phyloP scores from a whole-genome alignment of 1,140 invertebrate genomes.

The Neelides sp. region DNA sequence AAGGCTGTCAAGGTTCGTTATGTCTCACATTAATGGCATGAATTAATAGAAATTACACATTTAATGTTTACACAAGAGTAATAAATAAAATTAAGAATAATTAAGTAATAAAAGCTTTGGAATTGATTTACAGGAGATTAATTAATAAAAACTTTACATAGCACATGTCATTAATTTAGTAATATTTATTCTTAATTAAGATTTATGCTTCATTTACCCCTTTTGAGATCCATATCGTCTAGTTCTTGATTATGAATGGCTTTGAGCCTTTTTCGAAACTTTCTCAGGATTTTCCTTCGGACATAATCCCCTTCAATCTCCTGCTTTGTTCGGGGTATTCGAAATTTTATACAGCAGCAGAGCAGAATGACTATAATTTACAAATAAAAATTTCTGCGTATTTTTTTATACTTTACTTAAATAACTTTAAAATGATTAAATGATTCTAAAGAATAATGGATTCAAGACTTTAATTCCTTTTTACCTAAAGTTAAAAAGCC shows the following conservation, averaged over 20 bases:
- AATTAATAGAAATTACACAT: too few species aligned
- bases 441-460: not conserved
- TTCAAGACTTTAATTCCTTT: slow-evolving; percentile 6
- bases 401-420: too few species aligned
- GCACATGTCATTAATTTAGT: too few species aligned
- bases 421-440: not conserved
- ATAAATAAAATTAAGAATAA: not conserved
- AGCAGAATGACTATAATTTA: slow-evolving; percentile 50
- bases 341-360: slow-evolving; percentile 72
- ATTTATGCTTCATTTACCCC: slow-evolving; percentile 48
- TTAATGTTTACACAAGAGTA: not conserved
- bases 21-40: too few species aligned
- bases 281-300: slow-evolving; percentile 63
- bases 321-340: slow-evolving; percentile 79
- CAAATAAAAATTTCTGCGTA: slow-evolving; percentile 31
- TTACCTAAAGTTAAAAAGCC: slow-evolving; percentile 33
- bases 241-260: slow-evolving; percentile 72
- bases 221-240: slow-evolving; percentile 65
- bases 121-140: too few species aligned
- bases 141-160: too few species aligned
- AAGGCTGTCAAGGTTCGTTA: slow-evolving; percentile 39
- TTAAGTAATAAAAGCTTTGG: too few species aligned
- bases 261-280: slow-evolving; percentile 63
- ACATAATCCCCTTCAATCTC: slow-evolving; percentile 84
- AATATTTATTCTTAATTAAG: slow-evolving; percentile 3